Conservation (phyloP, 2,113 vertebrate species). For the Pedetes capensis region DNA sequence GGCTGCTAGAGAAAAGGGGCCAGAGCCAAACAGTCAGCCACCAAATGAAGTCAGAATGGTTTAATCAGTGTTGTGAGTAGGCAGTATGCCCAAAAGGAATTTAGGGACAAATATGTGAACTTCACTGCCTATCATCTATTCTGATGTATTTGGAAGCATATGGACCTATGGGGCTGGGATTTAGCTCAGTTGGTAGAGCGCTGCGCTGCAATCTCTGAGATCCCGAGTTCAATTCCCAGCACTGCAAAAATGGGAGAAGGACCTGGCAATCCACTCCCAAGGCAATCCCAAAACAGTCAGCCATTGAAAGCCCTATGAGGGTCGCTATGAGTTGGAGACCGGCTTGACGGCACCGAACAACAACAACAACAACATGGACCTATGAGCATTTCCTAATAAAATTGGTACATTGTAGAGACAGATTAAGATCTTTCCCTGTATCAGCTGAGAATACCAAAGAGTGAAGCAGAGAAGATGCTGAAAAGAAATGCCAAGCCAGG, state of each 20-base stretch:
- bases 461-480: neutral
- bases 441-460: neutral
- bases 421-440: neutral
- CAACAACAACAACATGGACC: too few relatives aligned
- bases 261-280: too few relatives aligned
- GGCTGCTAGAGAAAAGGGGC: neutral
- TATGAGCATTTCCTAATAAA: neutral
- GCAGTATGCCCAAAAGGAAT: neutral
- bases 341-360: too few relatives aligned
- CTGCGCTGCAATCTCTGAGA: too few relatives aligned
- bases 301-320: too few relatives aligned
- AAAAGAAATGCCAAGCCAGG: neutral
- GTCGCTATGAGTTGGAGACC: too few relatives aligned
- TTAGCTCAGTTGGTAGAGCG: too few relatives aligned
- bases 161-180: neutral
- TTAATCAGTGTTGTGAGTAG: neutral
- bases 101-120: neutral
- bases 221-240: too few relatives aligned
- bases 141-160: neutral
- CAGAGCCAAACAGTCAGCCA: neutral
- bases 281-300: too few relatives aligned
- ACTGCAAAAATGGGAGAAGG: too few relatives aligned
- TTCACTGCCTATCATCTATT: neutral
- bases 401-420: neutral
- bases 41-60: neutral